Percentiles rank a stretch among this genome's conserved stretches.
Evolutionary conservation across 2,888 invertebrate species (phyloP).

Genomic region (Serrognathus titanus): DNA sequence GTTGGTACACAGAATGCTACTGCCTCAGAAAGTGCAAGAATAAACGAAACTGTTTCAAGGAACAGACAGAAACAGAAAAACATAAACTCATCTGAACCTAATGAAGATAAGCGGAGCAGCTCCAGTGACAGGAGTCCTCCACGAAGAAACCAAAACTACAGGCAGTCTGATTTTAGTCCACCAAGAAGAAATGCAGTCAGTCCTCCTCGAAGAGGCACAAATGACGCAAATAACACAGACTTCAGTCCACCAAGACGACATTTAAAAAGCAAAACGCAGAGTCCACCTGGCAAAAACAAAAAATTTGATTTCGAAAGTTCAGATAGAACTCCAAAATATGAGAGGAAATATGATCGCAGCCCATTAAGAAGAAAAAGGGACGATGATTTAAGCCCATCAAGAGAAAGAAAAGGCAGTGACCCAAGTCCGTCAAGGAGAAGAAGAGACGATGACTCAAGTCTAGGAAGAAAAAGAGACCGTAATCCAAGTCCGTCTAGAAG

Average conservation of each 20-base stretch:
- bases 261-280: neutral
- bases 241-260: constrained; percentile 12
- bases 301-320: neutral
- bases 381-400: constrained; percentile 13
- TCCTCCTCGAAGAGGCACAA: constrained; percentile 20
- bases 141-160: constrained; percentile 5
- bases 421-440: constrained; percentile 32
- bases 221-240: neutral
- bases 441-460: constrained; percentile 7
- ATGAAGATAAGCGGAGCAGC: neutral
- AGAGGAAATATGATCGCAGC: constrained; percentile 26
- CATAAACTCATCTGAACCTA: no score
- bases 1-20: constrained; percentile 18
- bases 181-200: constrained; percentile 23
- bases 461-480: constrained; percentile 22
- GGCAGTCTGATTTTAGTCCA: constrained; percentile 22
- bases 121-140: constrained; percentile 5
- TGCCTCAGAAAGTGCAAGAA: no score
- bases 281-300: neutral
- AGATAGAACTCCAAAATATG: constrained; percentile 7
- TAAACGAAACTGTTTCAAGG: no score
- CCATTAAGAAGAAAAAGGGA: constrained; percentile 16
- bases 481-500: constrained; percentile 23
- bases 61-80: constrained; percentile 14
- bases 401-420: constrained; percentile 25